These are phyloP conservation scores for Miichthys miiuy DNA, from an alignment of 2,797 vertebrate species.

Conservation along the genomic window DNA sequence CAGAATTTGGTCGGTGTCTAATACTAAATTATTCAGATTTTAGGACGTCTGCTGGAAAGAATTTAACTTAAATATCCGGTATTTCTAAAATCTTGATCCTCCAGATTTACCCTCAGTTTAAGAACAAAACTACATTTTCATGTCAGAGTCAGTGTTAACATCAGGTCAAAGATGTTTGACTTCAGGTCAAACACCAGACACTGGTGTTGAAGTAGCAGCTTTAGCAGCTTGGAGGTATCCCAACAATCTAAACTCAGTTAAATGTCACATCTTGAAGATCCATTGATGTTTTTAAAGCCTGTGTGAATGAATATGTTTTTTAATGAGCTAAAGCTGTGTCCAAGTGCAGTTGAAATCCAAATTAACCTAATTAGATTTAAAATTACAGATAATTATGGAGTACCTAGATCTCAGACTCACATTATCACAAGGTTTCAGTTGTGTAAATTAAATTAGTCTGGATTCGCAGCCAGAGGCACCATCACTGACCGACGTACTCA, in stretches of 20 bases:
- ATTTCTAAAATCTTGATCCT: background rate
- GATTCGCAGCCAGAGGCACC: background rate
- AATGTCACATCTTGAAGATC: slow-evolving; percentile 5
- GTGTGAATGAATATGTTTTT: background rate
- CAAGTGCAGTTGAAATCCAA: slow-evolving; percentile 13
- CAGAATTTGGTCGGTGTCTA: background rate
- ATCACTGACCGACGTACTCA: background rate
- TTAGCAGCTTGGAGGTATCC: background rate
- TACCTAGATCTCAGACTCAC: background rate
- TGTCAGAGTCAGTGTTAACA: background rate
- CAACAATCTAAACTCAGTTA: background rate
- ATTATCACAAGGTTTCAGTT: slow-evolving; percentile 57
- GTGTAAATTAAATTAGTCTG: background rate
- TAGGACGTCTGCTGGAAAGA: background rate
- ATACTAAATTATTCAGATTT: background rate
- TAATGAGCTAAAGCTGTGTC: slow-evolving; percentile 4
- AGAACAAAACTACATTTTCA: no score
- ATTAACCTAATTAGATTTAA: background rate
- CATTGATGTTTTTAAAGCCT: background rate
- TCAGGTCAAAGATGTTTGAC: background rate
- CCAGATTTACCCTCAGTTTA: background rate
- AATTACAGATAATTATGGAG: background rate
- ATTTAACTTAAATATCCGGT: no score
- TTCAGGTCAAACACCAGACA: background rate
- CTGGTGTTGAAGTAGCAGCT: background rate